Evolutionary conservation across 2,113 vertebrate genomes (phyloP).

Genomic region (Phylloscopus trochiloides): DNA sequence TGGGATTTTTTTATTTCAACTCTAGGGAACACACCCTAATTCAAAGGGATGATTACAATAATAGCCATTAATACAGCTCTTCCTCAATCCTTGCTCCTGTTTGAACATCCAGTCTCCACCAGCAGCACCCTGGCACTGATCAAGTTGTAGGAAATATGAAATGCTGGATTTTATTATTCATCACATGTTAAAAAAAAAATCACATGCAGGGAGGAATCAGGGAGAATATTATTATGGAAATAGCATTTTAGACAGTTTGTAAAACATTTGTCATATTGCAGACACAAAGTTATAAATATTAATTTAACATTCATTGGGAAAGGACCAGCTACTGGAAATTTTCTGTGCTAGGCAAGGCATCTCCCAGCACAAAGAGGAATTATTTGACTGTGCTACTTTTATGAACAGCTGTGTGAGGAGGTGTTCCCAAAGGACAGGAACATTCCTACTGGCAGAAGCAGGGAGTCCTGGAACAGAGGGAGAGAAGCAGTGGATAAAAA

Average conservation of each 20-base stretch:
- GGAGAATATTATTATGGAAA: neutral
- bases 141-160: neutral
- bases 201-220: neutral
- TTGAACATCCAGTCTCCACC: neutral
- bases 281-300: neutral
- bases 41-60: neutral
- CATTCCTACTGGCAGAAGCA: accelerated
- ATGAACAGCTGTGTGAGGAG: neutral
- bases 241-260: neutral
- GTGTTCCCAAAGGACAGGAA: neutral
- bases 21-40: neutral
- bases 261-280: neutral
- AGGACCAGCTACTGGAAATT: neutral
- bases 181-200: neutral
- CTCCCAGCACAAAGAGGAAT: neutral
- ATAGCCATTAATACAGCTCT: neutral
- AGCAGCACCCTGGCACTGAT: neutral
- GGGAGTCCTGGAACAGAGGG: accelerated
- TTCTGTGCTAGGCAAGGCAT: neutral
- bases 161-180: neutral
- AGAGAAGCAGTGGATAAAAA: neutral
- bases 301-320: neutral
- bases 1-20: neutral
- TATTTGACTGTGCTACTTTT: neutral
- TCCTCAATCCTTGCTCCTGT: neutral